phyloP scores from a whole-genome alignment of 92 coral and sea anemone genomes.

The Porites divaricata region DNA sequence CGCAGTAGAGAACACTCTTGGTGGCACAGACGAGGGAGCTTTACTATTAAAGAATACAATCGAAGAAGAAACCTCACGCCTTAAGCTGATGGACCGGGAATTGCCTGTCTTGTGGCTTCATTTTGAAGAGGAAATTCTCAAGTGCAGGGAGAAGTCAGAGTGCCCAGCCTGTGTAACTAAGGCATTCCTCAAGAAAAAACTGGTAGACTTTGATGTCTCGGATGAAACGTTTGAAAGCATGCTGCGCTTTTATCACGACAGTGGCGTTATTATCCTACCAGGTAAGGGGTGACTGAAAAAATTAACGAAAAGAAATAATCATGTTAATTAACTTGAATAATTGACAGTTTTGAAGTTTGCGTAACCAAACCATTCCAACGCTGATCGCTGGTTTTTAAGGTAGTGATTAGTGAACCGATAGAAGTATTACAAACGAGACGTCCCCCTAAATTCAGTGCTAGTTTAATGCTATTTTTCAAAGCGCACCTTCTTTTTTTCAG shows the following conservation, averaged over 20 bases:
- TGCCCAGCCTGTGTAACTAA: conserved; percentile 48
- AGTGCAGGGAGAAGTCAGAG: conserved; percentile 30
- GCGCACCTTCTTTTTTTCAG: conserved; percentile 23
- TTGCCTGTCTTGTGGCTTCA: conserved; percentile 75
- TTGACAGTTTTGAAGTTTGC: no score
- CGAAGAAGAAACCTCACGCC: conserved; percentile 53
- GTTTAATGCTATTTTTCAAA: neutral
- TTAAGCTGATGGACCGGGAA: conserved; percentile 32
- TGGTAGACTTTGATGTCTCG: conserved; percentile 15
- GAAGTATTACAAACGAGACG: no score
- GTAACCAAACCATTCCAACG: no score
- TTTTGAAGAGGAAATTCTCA: conserved; percentile 71
- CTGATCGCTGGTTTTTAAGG: no score
- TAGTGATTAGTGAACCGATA: no score
- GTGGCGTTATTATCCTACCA: conserved; percentile 76
- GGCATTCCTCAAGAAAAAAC: conserved; percentile 11
- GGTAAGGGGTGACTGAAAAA: conserved; percentile 6
- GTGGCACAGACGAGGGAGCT: conserved; percentile 48
- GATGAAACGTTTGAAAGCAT: conserved; percentile 61
- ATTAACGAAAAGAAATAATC: no score
- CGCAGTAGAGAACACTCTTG: conserved; percentile 64
- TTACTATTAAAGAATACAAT: conserved; percentile 38
- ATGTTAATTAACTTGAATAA: no score
- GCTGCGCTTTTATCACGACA: conserved; percentile 75
- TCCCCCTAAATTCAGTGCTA: no score